A percentile compares a stretch with the other conserved stretches of the same genome.
These are phyloP conservation scores for Meloe dianella DNA, from an alignment of 2,888 invertebrate genomes.

Conservation along the genomic window DNA sequence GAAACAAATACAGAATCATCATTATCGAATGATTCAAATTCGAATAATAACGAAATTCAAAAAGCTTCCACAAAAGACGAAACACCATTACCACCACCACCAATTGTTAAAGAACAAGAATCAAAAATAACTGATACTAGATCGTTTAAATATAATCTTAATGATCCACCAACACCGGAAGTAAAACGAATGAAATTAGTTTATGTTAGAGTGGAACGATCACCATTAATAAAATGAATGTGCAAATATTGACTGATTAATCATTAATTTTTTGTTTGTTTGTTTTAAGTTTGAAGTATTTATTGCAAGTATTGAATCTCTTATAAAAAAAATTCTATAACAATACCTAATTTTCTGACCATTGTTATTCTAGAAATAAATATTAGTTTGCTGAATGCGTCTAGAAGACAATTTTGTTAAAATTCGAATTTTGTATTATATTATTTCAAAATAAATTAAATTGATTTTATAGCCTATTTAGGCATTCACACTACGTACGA, in stretches of 20 bases:
- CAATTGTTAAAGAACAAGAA: too few species aligned
- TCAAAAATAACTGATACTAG: not conserved
- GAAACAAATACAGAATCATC: too few species aligned
- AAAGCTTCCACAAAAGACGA: conserved; percentile 16
- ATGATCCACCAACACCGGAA: conserved; percentile 29
- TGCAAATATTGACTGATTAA: not conserved
- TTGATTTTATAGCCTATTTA: not conserved
- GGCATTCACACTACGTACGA: too few species aligned
- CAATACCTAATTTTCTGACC: too few species aligned
- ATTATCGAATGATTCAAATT: not conserved
- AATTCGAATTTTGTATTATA: not conserved
- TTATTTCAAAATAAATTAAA: not conserved
- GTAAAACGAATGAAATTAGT: conserved; percentile 39
- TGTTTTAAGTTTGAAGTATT: conserved; percentile 4
- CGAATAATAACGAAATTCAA: too few species aligned
- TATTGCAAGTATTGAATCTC: not conserved
- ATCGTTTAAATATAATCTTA: conserved; percentile 24
- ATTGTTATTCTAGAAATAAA: too few species aligned
- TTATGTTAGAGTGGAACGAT: conserved; percentile 12
- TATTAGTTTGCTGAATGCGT: not conserved
- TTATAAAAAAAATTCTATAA: too few species aligned
- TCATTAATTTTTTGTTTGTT: too few species aligned
- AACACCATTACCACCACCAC: not conserved
- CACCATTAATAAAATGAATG: not conserved
- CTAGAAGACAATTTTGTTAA: not conserved